These are phyloP conservation scores for Philaenus spumarius DNA, from an alignment of 1,140 invertebrate genomes.

Conservation along the genomic window DNA sequence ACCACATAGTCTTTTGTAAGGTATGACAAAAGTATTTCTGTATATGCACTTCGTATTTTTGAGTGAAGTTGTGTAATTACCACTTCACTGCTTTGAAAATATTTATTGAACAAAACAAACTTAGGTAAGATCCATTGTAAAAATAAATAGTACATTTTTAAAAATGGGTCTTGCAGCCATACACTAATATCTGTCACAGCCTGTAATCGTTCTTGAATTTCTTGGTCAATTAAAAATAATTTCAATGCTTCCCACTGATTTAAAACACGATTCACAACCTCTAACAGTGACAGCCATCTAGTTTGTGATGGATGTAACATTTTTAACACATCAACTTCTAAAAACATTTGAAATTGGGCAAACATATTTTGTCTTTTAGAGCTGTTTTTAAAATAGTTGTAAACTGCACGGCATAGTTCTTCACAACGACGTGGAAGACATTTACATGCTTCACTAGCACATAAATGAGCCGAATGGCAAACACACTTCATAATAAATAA, in stretches of 20 bases:
- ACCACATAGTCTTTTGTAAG: no score
- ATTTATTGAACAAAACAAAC: slow-evolving; percentile 19
- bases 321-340: slow-evolving; percentile 6
- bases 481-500: slow-evolving; percentile 38
- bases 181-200: slow-evolving; percentile 12
- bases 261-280: slow-evolving; percentile 15
- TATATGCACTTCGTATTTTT: slow-evolving; percentile 9
- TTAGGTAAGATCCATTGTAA: slow-evolving; percentile 23
- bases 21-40: no score
- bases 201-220: neutral
- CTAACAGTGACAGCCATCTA: slow-evolving; percentile 7
- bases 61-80: slow-evolving; percentile 13
- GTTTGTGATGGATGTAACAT: slow-evolving; percentile 9
- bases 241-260: slow-evolving; percentile 22
- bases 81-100: slow-evolving; percentile 22
- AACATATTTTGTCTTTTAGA: slow-evolving; percentile 31
- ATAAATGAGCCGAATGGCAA: slow-evolving; percentile 37
- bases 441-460: slow-evolving; percentile 36
- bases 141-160: slow-evolving; percentile 22
- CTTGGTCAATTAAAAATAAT: neutral
- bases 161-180: slow-evolving; percentile 13
- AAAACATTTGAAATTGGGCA: slow-evolving; percentile 14
- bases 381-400: slow-evolving; percentile 32
- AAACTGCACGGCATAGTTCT: slow-evolving; percentile 31
- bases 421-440: slow-evolving; percentile 31